Conservation (phyloP, 1,140 invertebrate species). For the Drosophila kepulauana region DNA sequence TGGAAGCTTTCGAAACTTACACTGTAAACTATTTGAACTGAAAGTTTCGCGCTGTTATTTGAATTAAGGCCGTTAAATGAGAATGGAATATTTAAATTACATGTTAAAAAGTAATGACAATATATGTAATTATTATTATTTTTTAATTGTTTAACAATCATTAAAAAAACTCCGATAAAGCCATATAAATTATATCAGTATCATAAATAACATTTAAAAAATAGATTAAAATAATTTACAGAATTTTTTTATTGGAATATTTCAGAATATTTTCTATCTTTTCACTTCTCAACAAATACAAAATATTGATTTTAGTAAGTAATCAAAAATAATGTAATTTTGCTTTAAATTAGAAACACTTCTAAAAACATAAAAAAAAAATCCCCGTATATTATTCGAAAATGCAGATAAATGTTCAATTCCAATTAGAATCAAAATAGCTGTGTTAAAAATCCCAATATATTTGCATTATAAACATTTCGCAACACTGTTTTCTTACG, state of each 20-base stretch:
- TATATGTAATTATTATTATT: not conserved
- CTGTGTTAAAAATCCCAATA: not conserved
- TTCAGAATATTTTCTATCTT: too few relatives aligned
- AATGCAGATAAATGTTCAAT: not conserved
- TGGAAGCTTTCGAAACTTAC: conserved; percentile 52
- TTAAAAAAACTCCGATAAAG: too few relatives aligned
- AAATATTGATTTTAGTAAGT: too few relatives aligned
- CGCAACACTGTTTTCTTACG: not conserved
- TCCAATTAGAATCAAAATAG: not conserved
- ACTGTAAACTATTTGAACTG: conserved; percentile 17
- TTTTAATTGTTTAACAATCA: too few relatives aligned
- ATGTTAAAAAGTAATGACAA: not conserved
- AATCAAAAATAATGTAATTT: too few relatives aligned
- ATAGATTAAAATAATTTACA: too few relatives aligned
- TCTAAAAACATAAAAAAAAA: too few relatives aligned
- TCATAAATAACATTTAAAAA: too few relatives aligned
- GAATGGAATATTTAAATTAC: not conserved
- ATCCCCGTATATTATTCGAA: not conserved
- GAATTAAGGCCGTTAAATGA: not conserved
- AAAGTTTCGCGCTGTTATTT: conserved; percentile 2
- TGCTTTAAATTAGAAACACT: too few relatives aligned
- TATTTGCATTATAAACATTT: not conserved
- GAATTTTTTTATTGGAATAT: too few relatives aligned
- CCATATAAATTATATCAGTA: too few relatives aligned
- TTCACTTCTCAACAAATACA: too few relatives aligned